These are phyloP conservation scores for Tragelaphus scriptus DNA, from an alignment of 2,113 vertebrate genomes.

Conservation along the genomic window DNA sequence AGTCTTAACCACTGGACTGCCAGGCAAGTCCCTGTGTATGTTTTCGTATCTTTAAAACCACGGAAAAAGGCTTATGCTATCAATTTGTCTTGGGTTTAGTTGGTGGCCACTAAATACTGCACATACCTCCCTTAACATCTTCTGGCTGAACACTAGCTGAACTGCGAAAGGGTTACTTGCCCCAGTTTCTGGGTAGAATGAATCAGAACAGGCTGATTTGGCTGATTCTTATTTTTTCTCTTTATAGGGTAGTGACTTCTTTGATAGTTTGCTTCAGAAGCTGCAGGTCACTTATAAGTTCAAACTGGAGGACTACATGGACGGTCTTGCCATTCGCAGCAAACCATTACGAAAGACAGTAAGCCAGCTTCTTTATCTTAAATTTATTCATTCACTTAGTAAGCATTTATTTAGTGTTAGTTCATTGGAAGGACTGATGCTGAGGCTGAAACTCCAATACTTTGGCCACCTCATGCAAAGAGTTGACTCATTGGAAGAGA, in stretches of 20 bases:
- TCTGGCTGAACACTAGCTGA: background rate
- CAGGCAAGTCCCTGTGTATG: background rate
- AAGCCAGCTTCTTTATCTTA: slow-evolving; percentile 53
- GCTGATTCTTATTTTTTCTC: background rate
- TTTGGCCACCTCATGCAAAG: too few species aligned
- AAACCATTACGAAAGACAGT: slow-evolving; percentile 95
- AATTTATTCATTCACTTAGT: slow-evolving; percentile 7
- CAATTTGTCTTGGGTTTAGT: background rate
- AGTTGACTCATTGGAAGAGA: too few species aligned
- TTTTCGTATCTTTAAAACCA: slow-evolving; percentile 13
- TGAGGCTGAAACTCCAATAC: too few species aligned
- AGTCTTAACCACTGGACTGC: background rate
- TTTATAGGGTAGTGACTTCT: slow-evolving; percentile 92
- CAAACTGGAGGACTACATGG: slow-evolving; percentile 96
- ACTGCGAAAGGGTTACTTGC: background rate
- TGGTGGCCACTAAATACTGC: background rate
- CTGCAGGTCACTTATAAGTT: slow-evolving; percentile 95
- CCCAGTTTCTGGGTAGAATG: slow-evolving; percentile 12
- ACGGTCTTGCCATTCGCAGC: slow-evolving; percentile 93
- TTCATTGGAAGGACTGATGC: background rate
- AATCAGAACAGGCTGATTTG: background rate
- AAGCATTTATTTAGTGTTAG: background rate
- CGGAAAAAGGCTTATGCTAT: background rate
- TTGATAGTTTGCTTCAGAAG: slow-evolving; percentile 93
- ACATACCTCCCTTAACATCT: background rate